Evolutionary conservation across 1,140 invertebrate genomes (phyloP), one percentile per base, ranked within the genome.

Genomic region (Ganaspis sp.): DNA sequence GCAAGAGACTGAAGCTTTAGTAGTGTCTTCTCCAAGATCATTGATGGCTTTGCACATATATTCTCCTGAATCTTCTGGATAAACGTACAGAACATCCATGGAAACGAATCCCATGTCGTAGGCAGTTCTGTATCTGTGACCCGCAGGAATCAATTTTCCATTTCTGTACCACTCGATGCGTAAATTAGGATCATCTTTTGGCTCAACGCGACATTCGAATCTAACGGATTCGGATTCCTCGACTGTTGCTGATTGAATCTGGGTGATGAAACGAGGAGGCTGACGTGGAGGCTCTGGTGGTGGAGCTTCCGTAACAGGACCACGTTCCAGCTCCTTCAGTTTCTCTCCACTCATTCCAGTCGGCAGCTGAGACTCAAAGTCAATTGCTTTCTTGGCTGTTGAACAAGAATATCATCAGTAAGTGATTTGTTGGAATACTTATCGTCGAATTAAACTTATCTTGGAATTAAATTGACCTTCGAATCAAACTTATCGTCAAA

Each of bases 61-160:
- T 92, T 98, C 97, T 58, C 97, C 97, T n/a, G 95, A 96, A 90
- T 98, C 97, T 91, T 98, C 97, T 69, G 96, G 93, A 88, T 98
- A 98, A 0, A 97, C 96, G 87, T 98, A 98, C 12, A 98, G 91
- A 86, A 99, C 98, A 83, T 99, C 97, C 85, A 99, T 93, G 1
- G 97, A 96, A 4, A 99, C 97, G 87, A 97, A 98, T 29, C 98
- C 98, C 95, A 99, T 97, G 85, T 99, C 97, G 85, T 98, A 98
- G 26, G 96, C 94, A 4, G 97, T 96, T 77, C 96, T 94, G 88
- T 98, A 99, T 81, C 98, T 94, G 88, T 98, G 97, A 9, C 98
- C 97, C 49, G 95, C 94, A 19, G 95, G 95, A 75, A 99, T 92
- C 0, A 95, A 91, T 91, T 97, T 97, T 72, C 96, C 97, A 89